Base-by-base conservation (phyloP, 2,113 vertebrate genomes). In the Cercocebus atys region DNA sequence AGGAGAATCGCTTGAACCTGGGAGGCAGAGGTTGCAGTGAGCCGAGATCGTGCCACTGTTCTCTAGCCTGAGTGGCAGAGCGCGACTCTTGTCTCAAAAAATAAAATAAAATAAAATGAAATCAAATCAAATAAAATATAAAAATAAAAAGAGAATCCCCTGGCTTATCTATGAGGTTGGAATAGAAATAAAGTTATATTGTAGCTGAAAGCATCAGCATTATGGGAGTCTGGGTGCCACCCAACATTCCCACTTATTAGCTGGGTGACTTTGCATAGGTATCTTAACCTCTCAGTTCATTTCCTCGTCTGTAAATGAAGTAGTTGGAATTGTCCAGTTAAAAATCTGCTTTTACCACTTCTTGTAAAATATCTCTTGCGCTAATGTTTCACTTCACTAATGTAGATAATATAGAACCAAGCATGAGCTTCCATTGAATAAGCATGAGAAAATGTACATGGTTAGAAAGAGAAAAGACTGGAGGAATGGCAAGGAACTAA, bases 271-370 rank as follows among this genome's bases (percentile, higher is more conserved):
- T 73, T 95, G 68, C 32, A n/a, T 85, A 85, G 83, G 45, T 80
- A 89, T 76, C 40, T 89, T 52, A 50, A 93, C n/a, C n/a, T 96
- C 47, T 92, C 38, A 64, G 30, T 92, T 93, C 52, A 92, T 95
- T 97, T 96, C 75, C 59, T 96, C 30, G 59, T 92, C 87, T 50
- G 20, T 90, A 79, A 89, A 93, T 83, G 80, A 93, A 43, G 45
- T 92, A 81, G 32, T 78, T 95, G 23, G 17, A 68, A 55, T 93
- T 96, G 92, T 94, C 50, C 38, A 75, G 38, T 86, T 93, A 95
- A 82, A 82, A 75, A 43, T 90, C 59, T 38, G 25, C 70, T 88
- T 96, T 96, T 94, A 68, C 57, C 70, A 90, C 38, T 68, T 83
- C 30, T 88, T 79, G 40, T 1, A 61, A 78, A 91, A 88, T 88